These are phyloP conservation scores for Microcebus tavaratra DNA, from an alignment of 2,113 vertebrate species.

Conservation along the genomic window DNA sequence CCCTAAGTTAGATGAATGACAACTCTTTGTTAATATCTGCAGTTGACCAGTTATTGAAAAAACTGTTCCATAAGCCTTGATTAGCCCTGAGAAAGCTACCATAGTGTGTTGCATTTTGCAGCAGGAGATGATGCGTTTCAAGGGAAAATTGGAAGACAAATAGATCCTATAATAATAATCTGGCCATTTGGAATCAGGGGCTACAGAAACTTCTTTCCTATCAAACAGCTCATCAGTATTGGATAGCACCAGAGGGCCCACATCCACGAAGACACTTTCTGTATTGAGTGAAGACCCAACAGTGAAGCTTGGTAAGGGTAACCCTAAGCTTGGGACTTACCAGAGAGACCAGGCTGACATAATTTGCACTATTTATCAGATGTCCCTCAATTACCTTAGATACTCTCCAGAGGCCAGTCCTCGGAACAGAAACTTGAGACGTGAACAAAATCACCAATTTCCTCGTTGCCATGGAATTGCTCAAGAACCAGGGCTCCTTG, in stretches of 20 bases:
- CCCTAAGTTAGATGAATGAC: constrained; percentile 88
- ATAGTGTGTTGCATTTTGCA: constrained; percentile 80
- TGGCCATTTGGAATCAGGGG: constrained; percentile 90
- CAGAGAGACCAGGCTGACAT: constrained; percentile 80
- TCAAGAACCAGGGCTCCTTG: constrained; percentile 85
- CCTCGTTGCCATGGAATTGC: constrained; percentile 84
- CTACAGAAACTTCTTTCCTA: constrained; percentile 87
- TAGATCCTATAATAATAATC: constrained; percentile 91
- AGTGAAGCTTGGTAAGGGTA: constrained; percentile 89
- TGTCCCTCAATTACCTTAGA: constrained; percentile 86
- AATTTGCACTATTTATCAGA: constrained; percentile 84
- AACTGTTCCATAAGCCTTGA: constrained; percentile 88
- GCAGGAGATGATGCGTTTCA: constrained; percentile 83
- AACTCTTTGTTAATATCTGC: constrained; percentile 88
- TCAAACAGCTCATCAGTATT: constrained; percentile 91
- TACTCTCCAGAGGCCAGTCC: constrained; percentile 51
- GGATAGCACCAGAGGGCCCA: constrained; percentile 87
- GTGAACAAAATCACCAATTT: constrained; percentile 84
- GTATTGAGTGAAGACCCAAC: constrained; percentile 90
- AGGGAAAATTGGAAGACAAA: constrained; percentile 86
- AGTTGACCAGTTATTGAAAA: constrained; percentile 87
- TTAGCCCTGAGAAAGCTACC: constrained; percentile 90
- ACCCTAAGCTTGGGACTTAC: constrained; percentile 87
- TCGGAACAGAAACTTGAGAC: constrained; percentile 83
- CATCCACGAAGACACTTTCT: constrained; percentile 90